These are phyloP conservation scores for Vesta saturnalis DNA, from an alignment of 2,888 invertebrate genomes.

Conservation along the genomic window DNA sequence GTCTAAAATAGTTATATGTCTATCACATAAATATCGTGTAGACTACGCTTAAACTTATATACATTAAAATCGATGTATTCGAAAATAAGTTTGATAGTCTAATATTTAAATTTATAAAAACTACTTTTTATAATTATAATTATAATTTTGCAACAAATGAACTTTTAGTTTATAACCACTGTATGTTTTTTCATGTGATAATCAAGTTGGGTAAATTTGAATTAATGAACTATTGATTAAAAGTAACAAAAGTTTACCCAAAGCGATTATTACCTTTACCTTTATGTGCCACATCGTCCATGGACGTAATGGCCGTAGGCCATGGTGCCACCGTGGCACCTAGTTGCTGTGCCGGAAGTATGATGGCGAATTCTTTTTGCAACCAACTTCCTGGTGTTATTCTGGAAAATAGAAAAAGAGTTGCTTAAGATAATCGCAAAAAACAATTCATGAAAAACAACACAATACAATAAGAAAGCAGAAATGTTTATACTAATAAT, in stretches of 20 bases:
- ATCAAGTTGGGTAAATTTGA: conserved; percentile 18
- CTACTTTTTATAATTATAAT: no score
- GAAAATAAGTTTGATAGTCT: no score
- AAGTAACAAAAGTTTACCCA: conserved; percentile 14
- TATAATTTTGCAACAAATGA: no score
- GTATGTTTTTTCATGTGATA: not conserved
- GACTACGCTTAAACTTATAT: no score
- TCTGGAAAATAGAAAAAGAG: conserved; percentile 27
- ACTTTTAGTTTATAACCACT: no score
- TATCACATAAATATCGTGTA: no score
- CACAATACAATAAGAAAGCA: no score
- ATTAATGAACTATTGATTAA: not conserved
- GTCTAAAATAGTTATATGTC: no score
- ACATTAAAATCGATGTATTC: no score
- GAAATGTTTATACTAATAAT: not conserved
- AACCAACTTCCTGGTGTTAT: conserved; percentile 25
- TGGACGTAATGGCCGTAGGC: conserved; percentile 81
- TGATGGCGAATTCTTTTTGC: conserved; percentile 59
- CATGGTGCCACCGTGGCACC: conserved; percentile 83
- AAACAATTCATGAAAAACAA: not conserved
- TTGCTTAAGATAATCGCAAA: not conserved
- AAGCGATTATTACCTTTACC: conserved; percentile 66
- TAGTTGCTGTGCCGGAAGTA: conserved; percentile 85
- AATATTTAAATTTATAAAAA: no score
- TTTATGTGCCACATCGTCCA: conserved; percentile 88